Base-by-base conservation (phyloP, 2,888 invertebrate genomes). In the Perdita meconis region DNA sequence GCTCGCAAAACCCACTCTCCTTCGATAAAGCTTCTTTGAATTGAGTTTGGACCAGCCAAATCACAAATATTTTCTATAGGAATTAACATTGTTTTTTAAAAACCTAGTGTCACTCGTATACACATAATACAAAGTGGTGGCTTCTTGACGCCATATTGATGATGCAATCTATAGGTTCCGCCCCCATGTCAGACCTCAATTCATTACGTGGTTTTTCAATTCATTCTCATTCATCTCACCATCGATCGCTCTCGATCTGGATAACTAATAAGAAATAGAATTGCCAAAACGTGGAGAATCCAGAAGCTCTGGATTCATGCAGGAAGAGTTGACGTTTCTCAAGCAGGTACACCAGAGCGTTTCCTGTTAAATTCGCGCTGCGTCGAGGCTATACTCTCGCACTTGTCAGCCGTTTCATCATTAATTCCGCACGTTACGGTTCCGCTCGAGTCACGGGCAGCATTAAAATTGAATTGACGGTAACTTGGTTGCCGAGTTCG, bases 351-450 rank as follows among this genome's bases (percentile, higher is more conserved):
- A 2, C 40, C 24, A 12, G 42, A 2, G 16, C 53, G 30, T 47
- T 63, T 55, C 42, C 36, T 56, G 38, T 47, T 38, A 56, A 69
- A 69, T 64, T 64, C 55, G 55, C 47, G 44, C 19, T 26, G 36
- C 26, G 53, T 30, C 24, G 50, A 24, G 47, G 38, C 51, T 6
- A 3, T 3, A 40, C 51, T 34, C 22, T 24, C 42, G 8, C 64
- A 22, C 38, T 38, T 47, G 55, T 64, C 69, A 34, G 24, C 53
- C 69, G 53, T 53, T 63, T 64, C 69, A 47, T 69, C 53, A 34
- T 68, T 72, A 60, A 55, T 60, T 68, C 44, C 44, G 38, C 22
- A 44, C 64, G 63, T 68, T 44, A 61, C 63, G 26, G 63, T 64
- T 61, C 55, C 53, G 53, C 42, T 34, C 40, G n/a, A 61, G 44